These are phyloP conservation scores for Harpagoxenus sublaevis DNA, from an alignment of 2,888 invertebrate species.

Conservation along the genomic window DNA sequence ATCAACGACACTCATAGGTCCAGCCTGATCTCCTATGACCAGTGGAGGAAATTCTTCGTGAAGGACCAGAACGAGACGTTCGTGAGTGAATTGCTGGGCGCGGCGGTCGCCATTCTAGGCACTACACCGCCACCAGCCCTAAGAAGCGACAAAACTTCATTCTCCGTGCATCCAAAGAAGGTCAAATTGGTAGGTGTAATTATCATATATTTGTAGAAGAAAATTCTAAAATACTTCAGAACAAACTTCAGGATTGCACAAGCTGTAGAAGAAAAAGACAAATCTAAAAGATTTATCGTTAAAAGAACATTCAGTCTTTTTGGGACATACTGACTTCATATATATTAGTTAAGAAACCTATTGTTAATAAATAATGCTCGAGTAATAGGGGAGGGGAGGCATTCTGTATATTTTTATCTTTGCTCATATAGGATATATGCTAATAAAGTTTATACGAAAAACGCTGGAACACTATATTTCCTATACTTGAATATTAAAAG, in stretches of 20 bases:
- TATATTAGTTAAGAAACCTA: not conserved
- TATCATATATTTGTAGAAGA: not conserved
- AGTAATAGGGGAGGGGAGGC: not conserved
- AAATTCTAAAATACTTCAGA: not conserved
- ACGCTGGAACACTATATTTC: not conserved
- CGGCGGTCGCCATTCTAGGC: constrained; percentile 93
- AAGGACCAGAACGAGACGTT: constrained; percentile 94
- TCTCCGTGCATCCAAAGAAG: constrained; percentile 92
- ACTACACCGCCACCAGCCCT: constrained; percentile 73
- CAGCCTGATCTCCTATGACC: constrained; percentile 91
- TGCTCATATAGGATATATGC: not conserved
- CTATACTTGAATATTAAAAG: not conserved
- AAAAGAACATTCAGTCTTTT: not conserved
- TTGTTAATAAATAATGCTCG: not conserved
- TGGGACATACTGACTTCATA: not conserved
- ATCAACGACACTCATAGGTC: constrained; percentile 90
- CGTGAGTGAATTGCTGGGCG: constrained; percentile 94
- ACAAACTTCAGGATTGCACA: not conserved
- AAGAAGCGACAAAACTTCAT: constrained; percentile 89
- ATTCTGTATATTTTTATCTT: not conserved
- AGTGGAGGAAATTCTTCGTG: constrained; percentile 93
- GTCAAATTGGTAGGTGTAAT: constrained; percentile 90
- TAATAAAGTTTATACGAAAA: not conserved
- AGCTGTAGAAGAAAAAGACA: no score
- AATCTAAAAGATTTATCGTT: not conserved